Conservation (phyloP, 2,888 invertebrate species). For the Hypsopygia costalis region DNA sequence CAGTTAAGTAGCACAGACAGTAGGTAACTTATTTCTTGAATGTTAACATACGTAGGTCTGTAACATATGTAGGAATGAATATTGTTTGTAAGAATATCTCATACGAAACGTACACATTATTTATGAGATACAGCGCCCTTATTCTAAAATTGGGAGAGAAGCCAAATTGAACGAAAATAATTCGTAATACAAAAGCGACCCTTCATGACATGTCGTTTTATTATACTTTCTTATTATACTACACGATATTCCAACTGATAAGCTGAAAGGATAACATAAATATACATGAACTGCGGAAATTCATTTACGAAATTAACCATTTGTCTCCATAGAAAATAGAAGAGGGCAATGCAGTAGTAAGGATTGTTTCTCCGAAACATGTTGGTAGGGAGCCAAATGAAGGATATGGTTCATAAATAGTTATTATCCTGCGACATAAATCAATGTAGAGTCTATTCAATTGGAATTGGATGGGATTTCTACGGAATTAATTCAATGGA, state of each 20-base stretch:
- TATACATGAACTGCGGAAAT: conserved; percentile 16
- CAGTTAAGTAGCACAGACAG: too few relatives aligned
- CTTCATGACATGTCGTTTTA: not conserved
- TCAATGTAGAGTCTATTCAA: too few relatives aligned
- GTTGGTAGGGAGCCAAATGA: conserved; percentile 15
- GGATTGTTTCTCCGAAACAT: conserved; percentile 8
- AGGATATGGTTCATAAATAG: not conserved
- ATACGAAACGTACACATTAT: too few relatives aligned
- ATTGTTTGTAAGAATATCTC: too few relatives aligned
- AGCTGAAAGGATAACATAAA: conserved; percentile 10
- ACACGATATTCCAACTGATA: conserved; percentile 4
- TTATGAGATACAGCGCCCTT: too few relatives aligned
- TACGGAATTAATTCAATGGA: too few relatives aligned
- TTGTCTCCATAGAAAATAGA: conserved; percentile 11
- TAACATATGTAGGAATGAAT: too few relatives aligned
- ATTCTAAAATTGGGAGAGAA: not conserved
- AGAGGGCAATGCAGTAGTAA: conserved; percentile 4
- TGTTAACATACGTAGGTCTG: too few relatives aligned
- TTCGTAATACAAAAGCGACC: conserved; percentile 4
- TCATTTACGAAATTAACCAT: conserved; percentile 12
- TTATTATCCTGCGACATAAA: not conserved
- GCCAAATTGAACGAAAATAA: conserved; percentile 7
- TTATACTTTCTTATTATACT: conserved; percentile 1
- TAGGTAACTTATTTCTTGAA: too few relatives aligned
- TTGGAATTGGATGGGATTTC: too few relatives aligned